Conservation (phyloP, 2,113 vertebrate species). For the Pomatorhinus ruficollis region DNA sequence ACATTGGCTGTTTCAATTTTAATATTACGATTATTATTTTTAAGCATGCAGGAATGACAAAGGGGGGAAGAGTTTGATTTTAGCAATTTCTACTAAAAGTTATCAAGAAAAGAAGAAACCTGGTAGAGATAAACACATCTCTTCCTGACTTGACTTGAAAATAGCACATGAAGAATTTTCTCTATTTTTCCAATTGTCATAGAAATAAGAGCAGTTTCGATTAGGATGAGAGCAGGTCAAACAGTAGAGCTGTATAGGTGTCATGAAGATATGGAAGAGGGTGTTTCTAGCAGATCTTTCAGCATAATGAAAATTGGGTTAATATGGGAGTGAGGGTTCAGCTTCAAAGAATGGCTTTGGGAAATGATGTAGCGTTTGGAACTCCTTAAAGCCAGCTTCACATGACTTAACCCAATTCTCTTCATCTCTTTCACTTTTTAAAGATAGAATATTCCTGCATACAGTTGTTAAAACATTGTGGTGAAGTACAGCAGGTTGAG, state of each 20-base stretch:
- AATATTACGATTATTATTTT: not conserved
- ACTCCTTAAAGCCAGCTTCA: not conserved
- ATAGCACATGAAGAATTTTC: not conserved
- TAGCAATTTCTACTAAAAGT: not conserved
- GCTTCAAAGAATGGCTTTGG: not conserved
- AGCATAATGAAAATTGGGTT: not conserved
- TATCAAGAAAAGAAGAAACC: not conserved
- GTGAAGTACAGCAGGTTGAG: not conserved
- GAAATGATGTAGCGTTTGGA: not conserved
- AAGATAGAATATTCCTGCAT: not conserved
- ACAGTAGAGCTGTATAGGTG: not conserved
- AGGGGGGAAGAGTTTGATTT: not conserved
- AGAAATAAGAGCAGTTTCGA: not conserved
- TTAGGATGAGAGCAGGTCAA: not conserved
- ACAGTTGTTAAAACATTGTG: not conserved
- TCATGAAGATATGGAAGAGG: not conserved
- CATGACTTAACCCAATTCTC: not conserved
- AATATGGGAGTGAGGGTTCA: not conserved
- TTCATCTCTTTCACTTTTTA: not conserved
- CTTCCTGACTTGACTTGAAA: not conserved
- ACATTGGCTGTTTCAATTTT: not conserved
- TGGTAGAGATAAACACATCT: not conserved
- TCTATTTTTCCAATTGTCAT: not conserved
- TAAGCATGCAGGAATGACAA: not conserved
- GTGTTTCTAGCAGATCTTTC: not conserved